Evolutionary conservation across 1,140 invertebrate genomes (phyloP).

Genomic region (Venustaconcha ellipsiformis): DNA sequence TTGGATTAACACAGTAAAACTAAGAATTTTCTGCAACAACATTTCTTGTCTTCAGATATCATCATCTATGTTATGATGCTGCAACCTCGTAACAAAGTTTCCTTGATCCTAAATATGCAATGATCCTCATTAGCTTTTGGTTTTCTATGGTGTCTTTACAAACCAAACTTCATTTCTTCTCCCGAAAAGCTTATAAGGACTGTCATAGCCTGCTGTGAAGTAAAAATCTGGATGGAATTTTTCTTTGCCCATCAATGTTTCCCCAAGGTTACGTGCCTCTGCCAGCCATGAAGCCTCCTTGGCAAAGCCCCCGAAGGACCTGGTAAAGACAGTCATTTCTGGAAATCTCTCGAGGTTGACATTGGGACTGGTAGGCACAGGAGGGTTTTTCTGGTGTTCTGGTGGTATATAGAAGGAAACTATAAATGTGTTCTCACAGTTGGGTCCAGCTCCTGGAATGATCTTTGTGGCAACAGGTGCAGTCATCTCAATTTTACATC

Average conservation of each 20-base stretch:
- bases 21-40: too few species aligned
- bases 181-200: slow-evolving; percentile 56
- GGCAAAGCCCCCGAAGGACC: slow-evolving; percentile 54
- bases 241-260: slow-evolving; percentile 32
- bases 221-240: slow-evolving; percentile 39
- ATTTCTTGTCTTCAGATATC: too few species aligned
- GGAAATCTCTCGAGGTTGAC: slow-evolving; percentile 63
- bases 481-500: slow-evolving; percentile 67
- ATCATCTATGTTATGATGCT: too few species aligned
- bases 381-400: slow-evolving; percentile 55
- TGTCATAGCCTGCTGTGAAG: slow-evolving; percentile 58
- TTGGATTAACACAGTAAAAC: too few species aligned
- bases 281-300: slow-evolving; percentile 48
- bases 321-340: slow-evolving; percentile 53
- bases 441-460: slow-evolving; percentile 62
- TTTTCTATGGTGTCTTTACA: slow-evolving; percentile 20
- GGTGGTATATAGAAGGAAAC: slow-evolving; percentile 66
- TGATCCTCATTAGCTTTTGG: too few species aligned
- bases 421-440: slow-evolving; percentile 64
- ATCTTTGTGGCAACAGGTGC: slow-evolving; percentile 63
- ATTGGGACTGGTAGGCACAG: slow-evolving; percentile 54
- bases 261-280: slow-evolving; percentile 36
- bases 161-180: slow-evolving; percentile 61
- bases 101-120: too few species aligned
- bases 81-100: too few species aligned